Evolutionary conservation across 2,888 invertebrate genomes (phyloP), one percentile per base, ranked within the genome.

Genomic region (Aelia acuminata): DNA sequence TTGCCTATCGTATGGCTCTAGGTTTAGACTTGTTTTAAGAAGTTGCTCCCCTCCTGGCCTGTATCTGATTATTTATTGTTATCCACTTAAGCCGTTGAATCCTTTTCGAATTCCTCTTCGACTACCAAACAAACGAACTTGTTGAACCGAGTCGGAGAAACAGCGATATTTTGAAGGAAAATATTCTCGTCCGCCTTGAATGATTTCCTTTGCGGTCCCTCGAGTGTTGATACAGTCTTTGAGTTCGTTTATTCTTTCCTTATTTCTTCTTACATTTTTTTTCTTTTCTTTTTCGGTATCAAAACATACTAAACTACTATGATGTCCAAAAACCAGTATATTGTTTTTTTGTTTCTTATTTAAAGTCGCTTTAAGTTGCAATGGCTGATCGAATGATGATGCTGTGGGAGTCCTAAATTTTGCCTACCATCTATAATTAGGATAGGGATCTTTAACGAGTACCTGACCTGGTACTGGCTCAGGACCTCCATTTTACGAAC

Each of bases 61-160:
- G 63, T 35, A 70, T 70, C 63, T 70, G 18, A 70, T 70, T 70
- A 70, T 70, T 70, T 70, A 70, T 70, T 70, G 63, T 35, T 18
- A 35, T 70, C 31, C 31, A 70, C 63, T 70, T 70, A 35, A 35
- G 31, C 18, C 63, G 35, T 35, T 31, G 35, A 70, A 70, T 70
- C 31, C 35, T 70, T 35, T 70, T 70, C 35, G 35, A 5, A 70
- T 70, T 70, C 63, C 63, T 0, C 8, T 0, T 35, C 0, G 20
- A 70, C 63, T 18, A 15, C 20, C 31, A 35, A 70, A 31, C 63
- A 70, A 70, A 70, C 63, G 63, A 7, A 35, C 63, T 70, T 70
- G 63, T 70, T 70, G 63, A 35, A 70, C 63, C 18, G 35, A 35
- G 63, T 35, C 18, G 63, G 63, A 35, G 18, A 35, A 70, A 35